Conservation (phyloP, 1,140 invertebrate species). For the Oryctes rhinoceros region DNA sequence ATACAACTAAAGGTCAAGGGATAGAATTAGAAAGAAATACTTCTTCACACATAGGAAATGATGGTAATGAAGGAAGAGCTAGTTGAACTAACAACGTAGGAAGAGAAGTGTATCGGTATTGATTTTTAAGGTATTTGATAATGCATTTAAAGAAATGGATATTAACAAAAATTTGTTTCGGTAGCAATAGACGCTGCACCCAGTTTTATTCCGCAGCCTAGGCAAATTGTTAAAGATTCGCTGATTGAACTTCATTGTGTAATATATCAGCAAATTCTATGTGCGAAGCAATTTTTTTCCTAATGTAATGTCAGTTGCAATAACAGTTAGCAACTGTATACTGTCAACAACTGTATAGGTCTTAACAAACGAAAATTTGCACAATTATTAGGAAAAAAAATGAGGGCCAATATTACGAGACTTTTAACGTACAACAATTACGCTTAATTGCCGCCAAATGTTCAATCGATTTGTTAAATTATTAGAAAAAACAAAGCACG, state of each 20-base stretch:
- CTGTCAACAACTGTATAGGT: conserved; percentile 35
- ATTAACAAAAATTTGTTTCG: conserved; percentile 35
- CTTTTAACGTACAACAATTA: conserved; percentile 45
- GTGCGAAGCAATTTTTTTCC: conserved; percentile 40
- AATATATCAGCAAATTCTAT: conserved; percentile 36
- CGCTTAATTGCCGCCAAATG: conserved; percentile 41
- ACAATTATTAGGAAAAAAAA: conserved; percentile 44
- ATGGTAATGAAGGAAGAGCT: conserved; percentile 39
- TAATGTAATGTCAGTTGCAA: conserved; percentile 43
- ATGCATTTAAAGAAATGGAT: conserved; percentile 40
- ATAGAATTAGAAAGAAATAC: conserved; percentile 48
- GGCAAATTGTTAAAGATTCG: conserved; percentile 41
- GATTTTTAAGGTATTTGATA: conserved; percentile 42
- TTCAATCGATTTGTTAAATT: conserved; percentile 40
- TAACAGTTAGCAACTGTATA: conserved; percentile 43
- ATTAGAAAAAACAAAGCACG: conserved; percentile 42
- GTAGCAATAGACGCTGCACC: conserved; percentile 35
- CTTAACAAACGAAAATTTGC: conserved; percentile 43
- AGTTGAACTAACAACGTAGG: conserved; percentile 37
- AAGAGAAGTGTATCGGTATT: conserved; percentile 35
- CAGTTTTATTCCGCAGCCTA: conserved; percentile 37
- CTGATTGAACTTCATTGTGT: conserved; percentile 40
- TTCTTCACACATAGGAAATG: conserved; percentile 43
- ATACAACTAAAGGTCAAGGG: conserved; percentile 50
- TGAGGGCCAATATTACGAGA: conserved; percentile 40